Percentiles rank a stretch among this genome's conserved stretches.
Conservation (phyloP, 2,797 vertebrate species). For the Streptopelia turtur region DNA sequence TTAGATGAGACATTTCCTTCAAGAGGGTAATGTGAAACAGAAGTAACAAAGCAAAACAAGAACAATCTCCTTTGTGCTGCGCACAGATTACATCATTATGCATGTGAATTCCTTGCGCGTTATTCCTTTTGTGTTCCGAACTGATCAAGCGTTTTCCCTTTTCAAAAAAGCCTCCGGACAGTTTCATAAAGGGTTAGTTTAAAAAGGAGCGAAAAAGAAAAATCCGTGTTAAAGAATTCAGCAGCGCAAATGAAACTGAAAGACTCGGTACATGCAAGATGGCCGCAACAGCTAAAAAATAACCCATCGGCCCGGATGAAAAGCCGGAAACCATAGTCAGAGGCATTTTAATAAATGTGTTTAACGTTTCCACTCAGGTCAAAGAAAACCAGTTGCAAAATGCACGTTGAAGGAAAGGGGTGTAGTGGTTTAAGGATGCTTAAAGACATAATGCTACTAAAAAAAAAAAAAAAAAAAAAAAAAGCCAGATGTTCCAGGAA, state of each 20-base stretch:
- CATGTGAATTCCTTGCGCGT: background rate
- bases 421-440: background rate
- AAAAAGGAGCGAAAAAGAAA: background rate
- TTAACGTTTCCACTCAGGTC: background rate
- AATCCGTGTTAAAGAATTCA: background rate
- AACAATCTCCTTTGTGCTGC: conserved; percentile 40
- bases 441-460: background rate
- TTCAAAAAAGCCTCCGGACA: background rate
- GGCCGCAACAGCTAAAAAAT: background rate
- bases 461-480: background rate
- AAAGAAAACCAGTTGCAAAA: background rate
- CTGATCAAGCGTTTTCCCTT: background rate
- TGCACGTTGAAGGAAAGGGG: rapidly evolving
- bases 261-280: rapidly evolving
- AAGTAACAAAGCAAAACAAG: conserved; percentile 31
- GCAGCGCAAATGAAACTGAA: background rate
- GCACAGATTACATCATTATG: background rate
- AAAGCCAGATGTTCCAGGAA: background rate
- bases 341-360: background rate
- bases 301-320: rapidly evolving
- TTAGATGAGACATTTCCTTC: conserved; percentile 50
- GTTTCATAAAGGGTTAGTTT: conserved; percentile 17
- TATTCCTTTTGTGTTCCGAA: background rate
- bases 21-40: conserved; percentile 17
- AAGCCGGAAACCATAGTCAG: background rate